Conservation (phyloP, 2,797 vertebrate genomes). For the Perdix hodgsoniae region DNA sequence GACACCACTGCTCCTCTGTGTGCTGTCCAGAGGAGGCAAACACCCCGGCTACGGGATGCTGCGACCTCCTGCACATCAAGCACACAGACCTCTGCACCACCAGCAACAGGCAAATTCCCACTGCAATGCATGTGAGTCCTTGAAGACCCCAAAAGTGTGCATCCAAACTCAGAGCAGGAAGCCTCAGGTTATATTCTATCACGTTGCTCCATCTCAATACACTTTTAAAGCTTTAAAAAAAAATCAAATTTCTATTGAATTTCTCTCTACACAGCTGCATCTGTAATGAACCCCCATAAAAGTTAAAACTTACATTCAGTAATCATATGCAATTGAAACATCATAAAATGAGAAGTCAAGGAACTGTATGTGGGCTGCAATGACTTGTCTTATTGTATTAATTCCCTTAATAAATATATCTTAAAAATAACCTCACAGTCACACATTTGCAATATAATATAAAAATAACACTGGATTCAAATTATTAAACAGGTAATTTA, state of each 20-base stretch:
- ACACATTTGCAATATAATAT: slow-evolving; percentile 61
- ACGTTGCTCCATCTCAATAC: slow-evolving; percentile 40
- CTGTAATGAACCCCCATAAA: slow-evolving; percentile 68
- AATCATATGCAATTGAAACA: slow-evolving; percentile 73
- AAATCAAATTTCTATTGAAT: slow-evolving; percentile 49
- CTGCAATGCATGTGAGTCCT: neutral
- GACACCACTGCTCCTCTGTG: neutral
- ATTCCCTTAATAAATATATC: slow-evolving; percentile 78
- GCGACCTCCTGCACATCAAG: neutral
- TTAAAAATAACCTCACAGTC: slow-evolving; percentile 74
- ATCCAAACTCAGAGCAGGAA: neutral
- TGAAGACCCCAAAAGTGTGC: neutral
- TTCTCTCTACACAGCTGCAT: slow-evolving; percentile 63
- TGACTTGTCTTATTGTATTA: slow-evolving; percentile 75
- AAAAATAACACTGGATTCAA: slow-evolving; percentile 76
- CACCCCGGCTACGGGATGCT: neutral
- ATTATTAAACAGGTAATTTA: slow-evolving; percentile 73
- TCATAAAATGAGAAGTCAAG: slow-evolving; percentile 72
- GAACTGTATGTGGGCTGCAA: slow-evolving; percentile 69
- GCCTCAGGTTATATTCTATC: slow-evolving; percentile 22
- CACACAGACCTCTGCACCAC: neutral
- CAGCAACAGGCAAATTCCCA: neutral
- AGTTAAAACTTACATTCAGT: slow-evolving; percentile 65
- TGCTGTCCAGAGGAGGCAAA: neutral
- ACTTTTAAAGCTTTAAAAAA: slow-evolving; percentile 42